phyloP scores from a whole-genome alignment of 2,113 vertebrate genomes.

The Crotophaga sulcirostris region DNA sequence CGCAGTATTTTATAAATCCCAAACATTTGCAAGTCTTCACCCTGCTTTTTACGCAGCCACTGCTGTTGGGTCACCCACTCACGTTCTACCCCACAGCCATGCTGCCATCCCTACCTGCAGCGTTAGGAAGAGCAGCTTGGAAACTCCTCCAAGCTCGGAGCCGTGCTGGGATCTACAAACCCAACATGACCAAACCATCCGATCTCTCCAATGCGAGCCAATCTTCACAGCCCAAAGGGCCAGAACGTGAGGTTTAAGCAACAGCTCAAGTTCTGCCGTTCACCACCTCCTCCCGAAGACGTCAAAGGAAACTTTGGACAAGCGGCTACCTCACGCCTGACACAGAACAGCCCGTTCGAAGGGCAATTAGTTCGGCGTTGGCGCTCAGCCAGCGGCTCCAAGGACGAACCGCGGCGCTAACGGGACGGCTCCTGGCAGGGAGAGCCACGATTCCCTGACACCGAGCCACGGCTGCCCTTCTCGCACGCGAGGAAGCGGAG shows the following conservation, averaged over 20 bases:
- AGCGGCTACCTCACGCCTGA: not conserved
- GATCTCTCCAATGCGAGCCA: not conserved
- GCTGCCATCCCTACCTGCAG: not conserved
- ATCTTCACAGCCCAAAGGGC: not conserved
- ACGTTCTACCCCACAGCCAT: not conserved
- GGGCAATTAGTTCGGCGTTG: not conserved
- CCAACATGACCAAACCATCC: rapidly evolving
- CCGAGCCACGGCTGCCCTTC: not conserved
- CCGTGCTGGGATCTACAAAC: not conserved
- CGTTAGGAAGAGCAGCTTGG: rapidly evolving
- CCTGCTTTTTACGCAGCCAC: not conserved
- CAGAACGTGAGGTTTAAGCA: rapidly evolving
- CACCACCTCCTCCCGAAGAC: not conserved
- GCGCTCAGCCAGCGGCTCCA: rapidly evolving
- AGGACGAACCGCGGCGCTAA: not conserved
- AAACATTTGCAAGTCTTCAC: too few relatives aligned
- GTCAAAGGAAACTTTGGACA: not conserved
- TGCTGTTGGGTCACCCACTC: not conserved
- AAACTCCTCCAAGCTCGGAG: not conserved
- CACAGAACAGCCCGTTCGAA: not conserved
- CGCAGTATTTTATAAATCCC: rapidly evolving
- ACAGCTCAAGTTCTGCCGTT: not conserved
- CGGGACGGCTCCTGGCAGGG: not conserved
- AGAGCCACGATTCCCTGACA: not conserved
- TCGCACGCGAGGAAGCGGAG: rapidly evolving